These are phyloP conservation scores for Gallirallus australis DNA, from an alignment of 2,797 vertebrate genomes.

Conservation along the genomic window DNA sequence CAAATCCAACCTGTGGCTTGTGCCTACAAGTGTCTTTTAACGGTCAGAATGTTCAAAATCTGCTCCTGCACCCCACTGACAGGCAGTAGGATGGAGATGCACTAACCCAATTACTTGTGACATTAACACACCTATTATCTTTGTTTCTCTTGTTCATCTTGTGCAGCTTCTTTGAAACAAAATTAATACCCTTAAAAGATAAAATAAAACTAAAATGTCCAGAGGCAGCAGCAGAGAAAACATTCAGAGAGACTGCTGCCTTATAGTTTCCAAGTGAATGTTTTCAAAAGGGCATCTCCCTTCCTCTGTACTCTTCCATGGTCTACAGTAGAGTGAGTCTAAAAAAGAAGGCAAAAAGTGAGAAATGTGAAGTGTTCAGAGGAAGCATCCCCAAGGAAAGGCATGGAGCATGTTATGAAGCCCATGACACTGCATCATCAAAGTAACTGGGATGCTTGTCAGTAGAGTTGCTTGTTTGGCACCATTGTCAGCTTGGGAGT, in stretches of 20 bases:
- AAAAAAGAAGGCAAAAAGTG: neutral
- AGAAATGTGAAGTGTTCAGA: neutral
- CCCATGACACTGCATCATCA: neutral
- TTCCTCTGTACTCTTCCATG: constrained; percentile 1
- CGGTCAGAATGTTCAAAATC: neutral
- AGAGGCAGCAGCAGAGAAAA: neutral
- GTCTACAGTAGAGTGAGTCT: neutral
- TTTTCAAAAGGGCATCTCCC: neutral
- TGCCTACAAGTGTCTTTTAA: neutral
- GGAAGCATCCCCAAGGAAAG: neutral
- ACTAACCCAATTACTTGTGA: neutral
- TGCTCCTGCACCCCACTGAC: neutral
- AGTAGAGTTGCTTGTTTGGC: neutral
- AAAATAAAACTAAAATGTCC: neutral
- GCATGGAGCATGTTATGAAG: neutral
- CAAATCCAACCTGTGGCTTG: neutral
- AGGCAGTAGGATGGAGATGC: neutral
- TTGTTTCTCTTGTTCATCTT: neutral
- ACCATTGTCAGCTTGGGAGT: neutral
- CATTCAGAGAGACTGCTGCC: neutral
- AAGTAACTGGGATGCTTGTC: neutral
- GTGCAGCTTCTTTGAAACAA: neutral
- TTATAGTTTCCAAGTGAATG: neutral
- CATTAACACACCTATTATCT: neutral
- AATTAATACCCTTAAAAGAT: neutral